Percentiles rank a stretch among this genome's conserved stretches.
Conservation (phyloP, 1,140 invertebrate species). For the Apocrypta bakeri region DNA sequence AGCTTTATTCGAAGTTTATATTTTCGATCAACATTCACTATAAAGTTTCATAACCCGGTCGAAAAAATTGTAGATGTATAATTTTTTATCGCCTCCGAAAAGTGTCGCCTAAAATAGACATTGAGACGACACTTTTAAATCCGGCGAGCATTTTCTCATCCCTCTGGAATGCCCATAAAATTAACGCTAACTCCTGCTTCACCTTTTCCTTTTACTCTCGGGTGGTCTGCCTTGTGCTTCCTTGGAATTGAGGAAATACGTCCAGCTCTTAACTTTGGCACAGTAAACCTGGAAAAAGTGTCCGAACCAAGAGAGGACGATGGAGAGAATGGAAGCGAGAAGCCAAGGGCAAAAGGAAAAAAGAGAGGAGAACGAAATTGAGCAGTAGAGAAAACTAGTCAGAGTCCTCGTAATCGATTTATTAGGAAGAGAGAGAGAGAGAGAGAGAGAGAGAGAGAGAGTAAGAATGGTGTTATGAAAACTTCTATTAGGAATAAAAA, state of each 20-base stretch:
- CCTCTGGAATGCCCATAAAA: neutral
- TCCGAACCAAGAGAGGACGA: neutral
- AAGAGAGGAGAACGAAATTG: neutral
- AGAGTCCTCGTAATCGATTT: neutral
- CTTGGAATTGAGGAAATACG: neutral
- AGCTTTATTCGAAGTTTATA: neutral
- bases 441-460: neutral
- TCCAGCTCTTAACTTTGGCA: neutral
- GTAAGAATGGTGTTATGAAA: neutral
- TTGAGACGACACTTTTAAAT: no score
- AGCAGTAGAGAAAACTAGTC: neutral
- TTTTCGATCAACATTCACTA: neutral
- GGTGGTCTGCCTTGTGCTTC: neutral
- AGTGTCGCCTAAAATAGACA: no score
- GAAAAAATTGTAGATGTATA: no score
- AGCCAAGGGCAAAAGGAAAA: neutral
- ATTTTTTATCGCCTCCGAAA: no score
- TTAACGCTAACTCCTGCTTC: no score
- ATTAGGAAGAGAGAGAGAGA: neutral
- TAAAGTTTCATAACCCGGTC: no score
- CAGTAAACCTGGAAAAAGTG: neutral
- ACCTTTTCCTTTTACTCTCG: neutral
- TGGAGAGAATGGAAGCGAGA: neutral
- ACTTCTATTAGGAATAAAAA: neutral
- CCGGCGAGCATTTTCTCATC: neutral